phyloP scores from a whole-genome alignment of 2,888 invertebrate species.

The Esperia sulphurella region DNA sequence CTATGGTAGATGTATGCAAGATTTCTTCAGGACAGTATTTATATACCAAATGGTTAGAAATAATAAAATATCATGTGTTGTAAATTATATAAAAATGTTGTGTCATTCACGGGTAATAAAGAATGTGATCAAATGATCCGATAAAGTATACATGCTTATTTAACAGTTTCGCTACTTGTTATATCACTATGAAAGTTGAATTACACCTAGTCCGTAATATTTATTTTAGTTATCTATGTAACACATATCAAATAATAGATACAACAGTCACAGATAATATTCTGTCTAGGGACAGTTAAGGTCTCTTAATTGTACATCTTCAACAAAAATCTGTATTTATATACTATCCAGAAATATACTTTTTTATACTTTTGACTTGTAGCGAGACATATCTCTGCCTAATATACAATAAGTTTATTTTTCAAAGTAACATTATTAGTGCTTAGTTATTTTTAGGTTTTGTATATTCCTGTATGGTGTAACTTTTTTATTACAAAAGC shows the following conservation, averaged over 20 bases:
- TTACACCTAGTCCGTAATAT: too few species aligned
- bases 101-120: conserved; percentile 23
- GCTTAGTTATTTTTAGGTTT: conserved; percentile 47
- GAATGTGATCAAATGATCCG: conserved; percentile 10
- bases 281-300: not conserved
- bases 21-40: conserved; percentile 63
- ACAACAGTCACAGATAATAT: not conserved
- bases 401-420: conserved; percentile 1
- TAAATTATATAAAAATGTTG: conserved; percentile 15
- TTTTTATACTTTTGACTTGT: not conserved
- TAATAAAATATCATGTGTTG: conserved; percentile 36
- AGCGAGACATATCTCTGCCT: not conserved
- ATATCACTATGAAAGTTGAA: not conserved
- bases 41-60: conserved; percentile 67
- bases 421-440: conserved; percentile 13
- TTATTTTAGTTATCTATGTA: not conserved
- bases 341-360: too few species aligned
- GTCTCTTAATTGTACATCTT: too few species aligned
- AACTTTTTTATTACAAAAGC: too few species aligned
- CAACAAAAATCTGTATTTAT: too few species aligned
- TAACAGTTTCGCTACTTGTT: not conserved
- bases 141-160: not conserved
- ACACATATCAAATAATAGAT: too few species aligned
- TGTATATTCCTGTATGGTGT: too few species aligned
- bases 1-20: conserved; percentile 24